Base-by-base conservation (phyloP, 1,140 invertebrate species). In the Drosophila suzukii region DNA sequence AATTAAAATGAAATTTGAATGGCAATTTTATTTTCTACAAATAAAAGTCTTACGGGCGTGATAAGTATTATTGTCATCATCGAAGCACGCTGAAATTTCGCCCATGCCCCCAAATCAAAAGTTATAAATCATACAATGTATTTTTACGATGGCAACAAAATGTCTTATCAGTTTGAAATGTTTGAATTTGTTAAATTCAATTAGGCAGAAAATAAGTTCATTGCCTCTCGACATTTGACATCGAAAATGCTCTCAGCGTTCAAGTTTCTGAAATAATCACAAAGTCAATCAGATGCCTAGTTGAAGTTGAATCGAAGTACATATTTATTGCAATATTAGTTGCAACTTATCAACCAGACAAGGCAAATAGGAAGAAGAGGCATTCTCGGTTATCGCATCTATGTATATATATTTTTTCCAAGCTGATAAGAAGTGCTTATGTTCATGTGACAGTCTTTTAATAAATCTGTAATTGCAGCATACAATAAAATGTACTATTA, bases 151-250 rank as follows among this genome's bases (percentile, higher is more conserved):
- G 12, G 20, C 43, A 57, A 60, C 49, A 49, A 51, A 63, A 58
- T 60, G 24, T 61, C 79, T 86, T 84, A 84, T 84, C 81, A 81
- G 50, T 61, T 67, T 12, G 34, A 83, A 73, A 89, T 74, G 71
- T 70, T 76, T 75, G 66, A 86, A 86, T 86, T 86, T 86, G 83
- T 86, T 88, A 75, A 83, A 77, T 84, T 88, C 80, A 88, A 88
- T 89, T 88, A 89, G 59, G 84, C 84, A 80, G 75, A 70, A 88
- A 88, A 88, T 84, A 74, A 62, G 84, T 84, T 88, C 79, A 84
- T 84, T 88, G 76, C 83, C 84, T 63, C 72, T 56, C 82, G 84
- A 81, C 84, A 77, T 84, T 80, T 88, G 47, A 83, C 67, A 59
- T 71, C 41, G 27, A 67, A 75, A 43, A 54, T 55, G 49, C 47